phyloP scores from a whole-genome alignment of 2,113 vertebrate species.

The Ochotona princeps region DNA sequence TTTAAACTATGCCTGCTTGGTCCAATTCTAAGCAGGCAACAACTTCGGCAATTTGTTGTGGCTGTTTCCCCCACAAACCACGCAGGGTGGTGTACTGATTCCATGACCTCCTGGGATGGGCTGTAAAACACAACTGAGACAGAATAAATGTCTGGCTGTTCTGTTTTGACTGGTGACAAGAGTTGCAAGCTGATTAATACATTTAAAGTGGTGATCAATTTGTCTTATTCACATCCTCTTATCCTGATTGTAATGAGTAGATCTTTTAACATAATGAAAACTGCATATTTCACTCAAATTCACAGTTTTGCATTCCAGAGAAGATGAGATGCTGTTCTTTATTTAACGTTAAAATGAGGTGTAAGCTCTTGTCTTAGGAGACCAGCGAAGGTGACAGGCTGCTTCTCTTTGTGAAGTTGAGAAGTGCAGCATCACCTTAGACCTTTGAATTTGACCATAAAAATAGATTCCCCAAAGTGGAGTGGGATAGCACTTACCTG shows the following conservation, averaged over 20 bases:
- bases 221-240: constrained; percentile 84
- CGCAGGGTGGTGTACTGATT: constrained; percentile 22
- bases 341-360: constrained; percentile 77
- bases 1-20: neutral
- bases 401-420: neutral
- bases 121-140: constrained; percentile 76
- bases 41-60: constrained; percentile 2
- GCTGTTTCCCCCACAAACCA: neutral
- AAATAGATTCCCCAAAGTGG: neutral
- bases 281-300: constrained; percentile 84
- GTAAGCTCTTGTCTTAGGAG: constrained; percentile 62
- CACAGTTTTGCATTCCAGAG: constrained; percentile 81
- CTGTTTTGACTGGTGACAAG: constrained; percentile 84
- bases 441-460: neutral
- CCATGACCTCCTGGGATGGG: constrained; percentile 64
- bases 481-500: neutral
- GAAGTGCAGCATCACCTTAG: neutral
- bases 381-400: neutral
- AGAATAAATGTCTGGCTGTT: constrained; percentile 80
- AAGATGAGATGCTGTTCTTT: constrained; percentile 76
- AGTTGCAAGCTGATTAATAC: constrained; percentile 85
- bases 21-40: neutral
- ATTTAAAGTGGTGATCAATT: constrained; percentile 85
- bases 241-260: constrained; percentile 85
- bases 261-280: constrained; percentile 86